Percentiles rank a stretch among this genome's conserved stretches.
phyloP scores from a whole-genome alignment of 2,888 invertebrate genomes.

The Andrena trimmerana region DNA sequence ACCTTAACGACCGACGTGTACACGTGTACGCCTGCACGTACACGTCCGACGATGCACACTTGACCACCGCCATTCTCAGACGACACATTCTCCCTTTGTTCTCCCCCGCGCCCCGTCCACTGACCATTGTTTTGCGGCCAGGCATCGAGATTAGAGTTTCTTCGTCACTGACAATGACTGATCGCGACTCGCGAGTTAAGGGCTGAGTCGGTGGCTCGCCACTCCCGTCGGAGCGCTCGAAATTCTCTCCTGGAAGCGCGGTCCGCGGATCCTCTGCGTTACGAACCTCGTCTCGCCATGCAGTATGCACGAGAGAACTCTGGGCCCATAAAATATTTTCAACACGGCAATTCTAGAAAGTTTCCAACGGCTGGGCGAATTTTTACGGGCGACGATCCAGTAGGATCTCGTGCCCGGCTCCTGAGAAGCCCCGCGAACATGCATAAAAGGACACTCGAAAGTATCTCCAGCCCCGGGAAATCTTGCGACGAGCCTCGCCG shows the following conservation, averaged over 20 bases:
- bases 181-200: constrained; percentile 33
- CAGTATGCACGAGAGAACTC: neutral
- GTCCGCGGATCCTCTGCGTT: neutral
- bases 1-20: constrained; percentile 62
- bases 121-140: constrained; percentile 60
- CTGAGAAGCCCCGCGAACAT: constrained; percentile 11
- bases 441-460: constrained; percentile 46
- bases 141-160: constrained; percentile 61
- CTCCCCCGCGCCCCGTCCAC: constrained; percentile 19
- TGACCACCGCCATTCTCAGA: constrained; percentile 49
- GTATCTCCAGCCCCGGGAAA: constrained; percentile 28
- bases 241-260: neutral
- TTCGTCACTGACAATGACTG: constrained; percentile 64
- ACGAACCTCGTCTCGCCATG: constrained; percentile 3
- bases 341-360: neutral
- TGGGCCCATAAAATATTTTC: constrained; percentile 26
- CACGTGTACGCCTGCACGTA: constrained; percentile 15
- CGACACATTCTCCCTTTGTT: constrained; percentile 56
- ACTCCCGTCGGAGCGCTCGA: too few species aligned
- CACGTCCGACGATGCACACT: constrained; percentile 48
- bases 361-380: neutral
- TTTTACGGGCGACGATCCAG: constrained; percentile 18
- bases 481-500: constrained; percentile 41
- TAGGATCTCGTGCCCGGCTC: neutral
- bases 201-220: constrained; percentile 1